Base-by-base conservation (phyloP, 2,797 vertebrate genomes). In the Halcyon badia region DNA sequence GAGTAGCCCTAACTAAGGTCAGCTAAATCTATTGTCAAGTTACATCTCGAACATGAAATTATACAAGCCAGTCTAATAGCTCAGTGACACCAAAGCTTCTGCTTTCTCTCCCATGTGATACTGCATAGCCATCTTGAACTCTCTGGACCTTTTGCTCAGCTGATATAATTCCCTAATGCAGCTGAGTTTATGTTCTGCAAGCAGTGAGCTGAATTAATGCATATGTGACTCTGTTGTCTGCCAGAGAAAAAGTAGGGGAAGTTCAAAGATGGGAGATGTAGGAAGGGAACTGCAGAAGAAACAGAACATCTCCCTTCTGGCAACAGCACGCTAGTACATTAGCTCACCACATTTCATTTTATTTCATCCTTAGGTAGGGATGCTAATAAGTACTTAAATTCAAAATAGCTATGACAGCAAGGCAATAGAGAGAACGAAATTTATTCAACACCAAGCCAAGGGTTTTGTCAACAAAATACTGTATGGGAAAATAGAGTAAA, bases 211-310 rank as follows among this genome's bases (percentile, higher is more conserved):
- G 17, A 61, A 60, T 18, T 65, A 42, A 46, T 8, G 17, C 0
- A 0, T 5, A 24, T 1, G 2, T 7, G 10, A 56, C 16, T 9
- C 37, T 48, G 18, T 1, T 79, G 60, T 70, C 21, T 19, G 18
- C 33, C 65, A 61, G 35, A 30, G 21, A 30, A 66, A 69, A 54
- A 30, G 14, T 2, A 31, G 8, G 22, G 14, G 11, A 79, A 39
- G 10, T 61, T 60, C 54, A 92, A 33, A 56, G 21, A 80, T 14
- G 9, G 15, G 24, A 89, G 25, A 68, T 1, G 3, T 4, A 64
- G 21, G 42, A 87, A 81, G 21, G 8, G 22, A 4, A 39, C 0
- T n/a, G n/a, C 0, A 51, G 24, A 35, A 89, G 33, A 70, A 89
- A 79, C 3, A 39, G 24, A 64, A 52, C 26, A 39, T 11, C 20